Conservation (phyloP, 2,888 invertebrate species). For the Electrophaes corylata region DNA sequence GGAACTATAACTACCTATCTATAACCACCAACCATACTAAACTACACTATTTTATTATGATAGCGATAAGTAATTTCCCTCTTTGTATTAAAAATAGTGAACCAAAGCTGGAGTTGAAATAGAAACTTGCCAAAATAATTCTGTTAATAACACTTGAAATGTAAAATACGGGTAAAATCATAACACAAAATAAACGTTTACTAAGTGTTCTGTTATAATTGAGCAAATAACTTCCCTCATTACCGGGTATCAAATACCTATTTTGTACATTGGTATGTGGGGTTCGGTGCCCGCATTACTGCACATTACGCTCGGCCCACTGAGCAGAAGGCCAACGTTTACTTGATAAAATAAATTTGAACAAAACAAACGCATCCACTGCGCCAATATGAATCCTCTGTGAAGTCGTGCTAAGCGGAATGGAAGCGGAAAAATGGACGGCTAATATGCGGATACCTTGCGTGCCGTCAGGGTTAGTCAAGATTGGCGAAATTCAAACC, state of each 20-base stretch:
- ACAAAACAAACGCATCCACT: constrained; percentile 81
- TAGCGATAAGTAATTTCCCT: too few relatives aligned
- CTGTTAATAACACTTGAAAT: constrained; percentile 24
- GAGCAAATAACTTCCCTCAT: constrained; percentile 75
- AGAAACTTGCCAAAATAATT: constrained; percentile 23
- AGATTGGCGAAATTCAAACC: constrained; percentile 36
- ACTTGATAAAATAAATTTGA: constrained; percentile 84
- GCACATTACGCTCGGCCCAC: constrained; percentile 70
- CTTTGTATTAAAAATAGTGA: neutral
- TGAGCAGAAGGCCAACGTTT: constrained; percentile 77
- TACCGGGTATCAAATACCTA: constrained; percentile 65
- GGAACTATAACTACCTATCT: neutral
- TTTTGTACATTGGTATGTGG: constrained; percentile 44
- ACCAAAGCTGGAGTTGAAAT: neutral
- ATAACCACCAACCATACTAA: too few relatives aligned
- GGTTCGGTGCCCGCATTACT: constrained; percentile 68
- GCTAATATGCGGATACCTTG: constrained; percentile 80
- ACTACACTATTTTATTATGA: too few relatives aligned
- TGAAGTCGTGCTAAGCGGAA: constrained; percentile 79
- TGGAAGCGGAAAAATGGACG: constrained; percentile 80
- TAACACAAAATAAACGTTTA: constrained; percentile 52
- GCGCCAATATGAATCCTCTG: constrained; percentile 81
- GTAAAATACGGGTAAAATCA: constrained; percentile 38
- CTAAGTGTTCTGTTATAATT: constrained; percentile 66
- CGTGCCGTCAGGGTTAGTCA: constrained; percentile 54